Evolutionary conservation across 2,797 vertebrate species (phyloP).

Genomic region (Poliocrania exsul): DNA sequence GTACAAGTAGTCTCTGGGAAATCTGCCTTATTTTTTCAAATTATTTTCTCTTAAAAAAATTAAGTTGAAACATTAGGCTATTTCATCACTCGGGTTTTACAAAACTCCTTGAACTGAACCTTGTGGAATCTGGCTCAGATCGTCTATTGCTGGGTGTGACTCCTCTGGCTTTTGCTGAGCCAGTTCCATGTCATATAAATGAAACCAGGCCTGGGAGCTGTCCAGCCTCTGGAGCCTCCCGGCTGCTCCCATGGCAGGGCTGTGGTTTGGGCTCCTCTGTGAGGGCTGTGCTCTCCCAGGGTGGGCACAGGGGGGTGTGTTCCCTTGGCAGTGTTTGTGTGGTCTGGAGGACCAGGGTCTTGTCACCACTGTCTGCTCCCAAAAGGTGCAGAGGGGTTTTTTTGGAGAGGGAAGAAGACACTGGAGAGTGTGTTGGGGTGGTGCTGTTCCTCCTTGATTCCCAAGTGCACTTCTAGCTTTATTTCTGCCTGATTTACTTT

Average conservation of each 20-base stretch:
- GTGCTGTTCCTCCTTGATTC: background rate
- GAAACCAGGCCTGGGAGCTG: background rate
- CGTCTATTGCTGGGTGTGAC: background rate
- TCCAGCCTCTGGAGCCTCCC: fast-evolving
- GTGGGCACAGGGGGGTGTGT: fast-evolving
- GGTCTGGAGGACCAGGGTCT: background rate
- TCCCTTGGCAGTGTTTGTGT: background rate
- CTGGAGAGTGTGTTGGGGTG: background rate
- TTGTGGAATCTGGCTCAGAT: background rate
- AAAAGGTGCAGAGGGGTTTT: background rate
- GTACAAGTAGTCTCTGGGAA: background rate
- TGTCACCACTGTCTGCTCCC: background rate
- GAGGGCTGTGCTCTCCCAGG: background rate
- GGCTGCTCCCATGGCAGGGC: too few species aligned
- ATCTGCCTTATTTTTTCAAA: background rate
- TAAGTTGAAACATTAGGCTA: background rate
- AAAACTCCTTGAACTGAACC: background rate
- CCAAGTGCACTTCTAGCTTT: background rate
- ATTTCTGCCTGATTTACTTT: background rate
- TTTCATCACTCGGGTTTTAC: background rate
- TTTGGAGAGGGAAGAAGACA: fast-evolving
- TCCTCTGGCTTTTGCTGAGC: background rate
- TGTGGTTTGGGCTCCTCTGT: background rate
- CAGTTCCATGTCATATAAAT: fast-evolving
- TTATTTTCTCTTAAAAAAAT: background rate